Percentiles rank a stretch among this genome's conserved stretches.
Evolutionary conservation across 37 sponge, comb jelly and placozoan genomes (phyloP).

Genomic region (Mnemiopsis leidyi): DNA sequence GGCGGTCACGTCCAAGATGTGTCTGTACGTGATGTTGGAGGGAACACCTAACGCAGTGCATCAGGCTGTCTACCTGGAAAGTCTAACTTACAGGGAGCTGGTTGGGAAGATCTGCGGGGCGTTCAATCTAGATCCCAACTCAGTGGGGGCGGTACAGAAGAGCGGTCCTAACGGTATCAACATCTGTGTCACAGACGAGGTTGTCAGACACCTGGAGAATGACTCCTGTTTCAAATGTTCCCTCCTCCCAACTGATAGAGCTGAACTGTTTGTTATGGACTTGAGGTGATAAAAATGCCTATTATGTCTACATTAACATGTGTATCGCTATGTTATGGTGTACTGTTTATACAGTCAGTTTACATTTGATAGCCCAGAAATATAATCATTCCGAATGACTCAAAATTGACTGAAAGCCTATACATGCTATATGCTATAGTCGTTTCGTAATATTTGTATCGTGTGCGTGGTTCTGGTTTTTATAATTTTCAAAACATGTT

Average conservation of each 20-base stretch:
- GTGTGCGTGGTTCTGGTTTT: too few species aligned
- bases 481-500: too few species aligned
- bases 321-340: too few species aligned
- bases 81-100: conserved; percentile 27
- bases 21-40: conserved; percentile 32
- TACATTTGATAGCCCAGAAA: too few species aligned
- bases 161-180: conserved; percentile 30
- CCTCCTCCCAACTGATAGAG: neutral
- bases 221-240: conserved; percentile 10
- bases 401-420: too few species aligned
- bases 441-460: neutral
- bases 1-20: neutral
- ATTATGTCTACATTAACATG: too few species aligned
- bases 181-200: conserved; percentile 26
- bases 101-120: neutral
- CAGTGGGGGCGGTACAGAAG: neutral
- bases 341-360: neutral
- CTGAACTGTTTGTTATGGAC: conserved; percentile 8
- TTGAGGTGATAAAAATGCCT: neutral
- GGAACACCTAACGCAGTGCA: conserved; percentile 2
- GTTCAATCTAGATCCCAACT: neutral
- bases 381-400: too few species aligned
- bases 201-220: conserved; percentile 40
- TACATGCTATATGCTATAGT: too few species aligned
- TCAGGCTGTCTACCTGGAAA: conserved; percentile 25